Evolutionary conservation across 2,888 invertebrate genomes (phyloP), one percentile per base, ranked within the genome.

Genomic region (Hydriomena furcata): DNA sequence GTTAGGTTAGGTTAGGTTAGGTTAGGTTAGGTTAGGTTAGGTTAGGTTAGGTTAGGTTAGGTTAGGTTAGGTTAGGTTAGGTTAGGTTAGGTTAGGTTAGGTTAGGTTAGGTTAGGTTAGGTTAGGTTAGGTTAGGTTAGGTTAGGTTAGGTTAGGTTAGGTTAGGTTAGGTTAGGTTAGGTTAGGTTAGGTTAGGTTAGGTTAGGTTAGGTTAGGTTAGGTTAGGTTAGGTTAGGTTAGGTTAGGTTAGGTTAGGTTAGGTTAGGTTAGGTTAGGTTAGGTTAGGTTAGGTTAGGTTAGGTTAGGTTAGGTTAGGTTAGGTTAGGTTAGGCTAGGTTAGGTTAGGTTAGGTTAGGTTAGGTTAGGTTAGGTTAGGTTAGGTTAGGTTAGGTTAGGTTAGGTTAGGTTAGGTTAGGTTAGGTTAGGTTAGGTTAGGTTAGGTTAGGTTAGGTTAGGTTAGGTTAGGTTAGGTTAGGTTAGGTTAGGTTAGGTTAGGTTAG

Each of bases 161-260:
- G 34, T 34, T 32, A 32, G 34, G 34, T 36, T 36, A 36, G 36
- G 36, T 35, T 32, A 34, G 36, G 36, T 36, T 37, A 25, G 37
- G 25, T 25, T 36, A 36, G 36, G 36, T 36, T 36, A 36, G 36
- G 36, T 36, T 35, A 35, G 35, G 35, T 35, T 35, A 35, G 35
- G 35, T 35, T 35, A 36, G 36, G 36, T 37, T 37, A 37, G 37
- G 37, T 37, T 37, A 37, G 37, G 37, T 37, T 37, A 37, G 37
- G 30, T 30, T 34, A 21, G 21, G 37, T 37, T 37, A 36, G 36
- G 36, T 36, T 36, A 36, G 36, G 36, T 36, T 36, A 36, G 37
- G 37, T 37, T 37, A 37, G 37, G 37, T 37, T 37, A 37, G 37
- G 37, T 37, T 37, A 37, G 37, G 37, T 37, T 37, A 37, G 37